Evolutionary conservation across 64 coral and sea anemone genomes (phyloP).

Genomic region (Pocillopora verrucosa): DNA sequence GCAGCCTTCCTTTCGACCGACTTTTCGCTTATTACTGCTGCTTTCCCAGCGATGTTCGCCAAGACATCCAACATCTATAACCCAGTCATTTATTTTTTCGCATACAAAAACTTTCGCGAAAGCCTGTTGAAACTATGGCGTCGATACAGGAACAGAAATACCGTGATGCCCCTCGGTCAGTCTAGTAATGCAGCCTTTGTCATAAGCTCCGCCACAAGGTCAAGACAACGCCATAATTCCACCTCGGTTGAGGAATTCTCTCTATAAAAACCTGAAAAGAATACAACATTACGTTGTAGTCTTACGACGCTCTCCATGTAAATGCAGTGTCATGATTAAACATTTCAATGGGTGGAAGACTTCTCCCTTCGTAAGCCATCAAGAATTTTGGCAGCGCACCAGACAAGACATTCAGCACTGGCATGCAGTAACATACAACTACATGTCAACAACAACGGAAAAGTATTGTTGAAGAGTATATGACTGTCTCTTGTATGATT

Average conservation of each 20-base stretch:
- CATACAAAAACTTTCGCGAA: slow-evolving; percentile 67
- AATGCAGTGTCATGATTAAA: no score
- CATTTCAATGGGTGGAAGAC: no score
- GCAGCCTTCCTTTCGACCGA: slow-evolving; percentile 16
- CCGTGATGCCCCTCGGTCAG: not conserved
- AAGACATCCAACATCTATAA: slow-evolving; percentile 66
- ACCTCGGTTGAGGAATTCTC: not conserved
- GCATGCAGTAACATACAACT: no score
- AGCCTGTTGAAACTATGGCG: slow-evolving; percentile 25
- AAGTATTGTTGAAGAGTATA: no score
- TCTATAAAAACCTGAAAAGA: not conserved
- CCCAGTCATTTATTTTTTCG: slow-evolving; percentile 72
- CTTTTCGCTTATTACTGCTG: not conserved
- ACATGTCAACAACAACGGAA: no score
- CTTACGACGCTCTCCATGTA: no score
- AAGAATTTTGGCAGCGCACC: no score
- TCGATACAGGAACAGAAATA: slow-evolving; percentile 15
- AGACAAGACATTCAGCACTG: no score
- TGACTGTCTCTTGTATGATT: no score
- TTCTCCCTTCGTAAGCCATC: no score
- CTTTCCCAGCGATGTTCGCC: slow-evolving; percentile 50
- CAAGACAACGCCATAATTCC: not conserved
- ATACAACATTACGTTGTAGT: not conserved
- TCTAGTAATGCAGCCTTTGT: slow-evolving; percentile 5
- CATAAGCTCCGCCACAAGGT: not conserved